Evolutionary conservation across 2,888 invertebrate species (phyloP), one percentile per base, ranked within the genome.

Genomic region (Scaptomyza caliginosa): DNA sequence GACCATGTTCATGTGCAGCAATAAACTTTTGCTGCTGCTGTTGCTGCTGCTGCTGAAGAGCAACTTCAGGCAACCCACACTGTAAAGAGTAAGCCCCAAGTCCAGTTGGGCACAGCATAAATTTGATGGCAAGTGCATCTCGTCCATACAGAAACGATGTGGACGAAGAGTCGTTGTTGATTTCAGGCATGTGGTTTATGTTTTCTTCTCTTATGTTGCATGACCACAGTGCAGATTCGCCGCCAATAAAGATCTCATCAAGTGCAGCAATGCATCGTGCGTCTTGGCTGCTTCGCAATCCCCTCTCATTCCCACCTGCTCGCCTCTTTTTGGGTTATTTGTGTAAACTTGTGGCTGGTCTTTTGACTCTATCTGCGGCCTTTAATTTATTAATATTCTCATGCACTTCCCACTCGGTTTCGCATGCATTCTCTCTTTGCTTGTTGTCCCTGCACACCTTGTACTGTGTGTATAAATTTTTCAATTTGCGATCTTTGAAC

Each of bases 401-500:
- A 77, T 70, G 75, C 80, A 66, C 77, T 71, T 62, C 77, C 88
- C 74, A 82, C 85, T 75, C 66, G 55, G 43, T 21, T 58, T 55
- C 49, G 23, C 42, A 23, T 50, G 39, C 24, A 8, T 52, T 43
- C 23, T 39, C 46, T n/a, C 11, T 16, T 16, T 2, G 23, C n/a
- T 21, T 11, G 45, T 54, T 13, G 45, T 45, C 45, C 45, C 48
- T 46, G 48, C 40, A 38, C 43, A 39, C 40, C 48, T 60, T 73
- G 66, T 74, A 60, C 34, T 16, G 13, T 34, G 8, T 34, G 34
- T 69, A 76, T 77, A 79, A 55, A 82, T 87, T 84, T 84, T 84
- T 87, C 88, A 84, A 84, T 84, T 84, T 84, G 88, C 83, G 83
- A 84, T 87, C 83, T 84, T 84, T 87, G 83, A 84, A 84, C 83